Percentiles rank a stretch among this genome's conserved stretches.
These are phyloP conservation scores for Thymallus thymallus DNA, from an alignment of 2,113 vertebrate genomes.

Conservation along the genomic window DNA sequence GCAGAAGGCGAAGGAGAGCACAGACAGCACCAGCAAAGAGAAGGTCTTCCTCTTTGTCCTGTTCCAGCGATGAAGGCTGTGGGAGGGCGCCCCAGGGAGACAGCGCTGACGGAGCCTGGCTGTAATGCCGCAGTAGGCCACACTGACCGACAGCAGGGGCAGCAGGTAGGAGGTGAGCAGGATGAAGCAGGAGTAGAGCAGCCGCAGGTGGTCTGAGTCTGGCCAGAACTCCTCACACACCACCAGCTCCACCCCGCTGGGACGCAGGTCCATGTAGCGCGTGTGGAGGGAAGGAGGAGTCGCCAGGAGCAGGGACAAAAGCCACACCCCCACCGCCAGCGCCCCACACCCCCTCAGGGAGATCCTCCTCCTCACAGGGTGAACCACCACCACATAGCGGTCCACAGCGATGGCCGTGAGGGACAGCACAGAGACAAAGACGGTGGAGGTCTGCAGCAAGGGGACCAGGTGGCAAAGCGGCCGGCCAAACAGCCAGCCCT, in stretches of 20 bases:
- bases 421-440: constrained; percentile 24
- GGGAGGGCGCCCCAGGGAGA: constrained; percentile 32
- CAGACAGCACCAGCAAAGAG: constrained; percentile 48
- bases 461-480: constrained; percentile 23
- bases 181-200: constrained; percentile 58
- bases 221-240: constrained; percentile 63
- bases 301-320: constrained; percentile 4
- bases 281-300: constrained; percentile 31
- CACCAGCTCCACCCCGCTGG: constrained; percentile 46
- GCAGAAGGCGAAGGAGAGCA: constrained; percentile 56
- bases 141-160: constrained; percentile 50
- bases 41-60: constrained; percentile 50
- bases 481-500: constrained; percentile 29
- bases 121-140: constrained; percentile 61
- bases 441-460: constrained; percentile 20
- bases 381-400: constrained; percentile 25
- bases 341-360: constrained; percentile 14
- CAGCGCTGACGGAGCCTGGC: constrained; percentile 39
- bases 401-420: constrained; percentile 34
- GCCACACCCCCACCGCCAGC: constrained; percentile 17
- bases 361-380: constrained; percentile 15
- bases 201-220: constrained; percentile 18
- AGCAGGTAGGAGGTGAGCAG: constrained; percentile 57
- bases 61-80: constrained; percentile 48
- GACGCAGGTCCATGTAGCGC: constrained; percentile 49